These are phyloP conservation scores for Ramazzottius varieornatus DNA, from an alignment of 2,888 invertebrate species.

Conservation along the genomic window DNA sequence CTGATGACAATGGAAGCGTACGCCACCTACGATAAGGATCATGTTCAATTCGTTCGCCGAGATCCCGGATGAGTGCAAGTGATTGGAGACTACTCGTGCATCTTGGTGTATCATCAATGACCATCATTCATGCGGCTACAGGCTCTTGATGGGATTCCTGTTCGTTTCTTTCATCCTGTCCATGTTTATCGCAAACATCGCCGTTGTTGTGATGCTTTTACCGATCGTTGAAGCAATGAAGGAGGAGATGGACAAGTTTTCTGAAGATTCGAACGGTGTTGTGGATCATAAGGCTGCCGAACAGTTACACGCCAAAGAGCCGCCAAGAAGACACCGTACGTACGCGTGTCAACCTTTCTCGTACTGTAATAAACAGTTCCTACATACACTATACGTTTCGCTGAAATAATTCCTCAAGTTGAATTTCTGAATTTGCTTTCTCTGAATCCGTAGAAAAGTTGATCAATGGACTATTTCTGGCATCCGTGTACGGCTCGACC, in stretches of 20 bases:
- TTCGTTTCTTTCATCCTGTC: neutral
- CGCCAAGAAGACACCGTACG: neutral
- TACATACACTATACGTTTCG: too few species aligned
- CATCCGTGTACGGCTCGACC: neutral
- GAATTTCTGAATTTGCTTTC: too few species aligned
- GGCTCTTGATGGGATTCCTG: neutral
- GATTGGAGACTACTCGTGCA: too few species aligned
- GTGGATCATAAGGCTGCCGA: neutral
- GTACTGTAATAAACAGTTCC: too few species aligned
- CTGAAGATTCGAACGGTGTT: neutral
- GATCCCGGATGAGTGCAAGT: too few species aligned
- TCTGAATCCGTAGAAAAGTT: too few species aligned
- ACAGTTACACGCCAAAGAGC: neutral
- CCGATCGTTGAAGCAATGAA: neutral
- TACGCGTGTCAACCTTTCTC: too few species aligned
- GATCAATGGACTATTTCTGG: neutral
- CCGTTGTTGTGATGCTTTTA: neutral
- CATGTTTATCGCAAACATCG: neutral
- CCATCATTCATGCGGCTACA: neutral
- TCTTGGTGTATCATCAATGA: neutral
- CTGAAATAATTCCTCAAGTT: too few species aligned
- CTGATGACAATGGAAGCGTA: too few species aligned
- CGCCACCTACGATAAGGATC: too few species aligned
- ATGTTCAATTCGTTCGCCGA: too few species aligned
- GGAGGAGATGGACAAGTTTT: neutral